Evolutionary conservation across 2,797 vertebrate species (phyloP), one percentile per base, ranked within the genome.

Genomic region (Botia kubotai): DNA sequence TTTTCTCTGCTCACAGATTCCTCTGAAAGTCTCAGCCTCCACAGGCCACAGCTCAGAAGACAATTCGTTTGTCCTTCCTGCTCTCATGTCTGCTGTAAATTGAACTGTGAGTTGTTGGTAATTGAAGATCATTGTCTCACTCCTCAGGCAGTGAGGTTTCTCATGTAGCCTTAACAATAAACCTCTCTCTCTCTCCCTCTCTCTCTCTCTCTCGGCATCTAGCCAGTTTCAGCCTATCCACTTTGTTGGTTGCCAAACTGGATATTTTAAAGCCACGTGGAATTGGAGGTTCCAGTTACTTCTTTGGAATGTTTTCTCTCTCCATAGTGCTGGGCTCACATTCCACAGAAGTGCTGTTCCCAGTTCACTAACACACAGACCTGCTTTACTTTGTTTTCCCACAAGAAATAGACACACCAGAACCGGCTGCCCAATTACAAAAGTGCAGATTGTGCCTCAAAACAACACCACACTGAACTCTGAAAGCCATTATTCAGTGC

Each of bases 61-160:
- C 76, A 66, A 79, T 68, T 72, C 81, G 50, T 50, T 70, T 19
- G 70, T 65, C 21, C 19, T 72, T 75, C 66, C 12, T 46, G 74
- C 79, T 86, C 89, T 85, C 85, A 84, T 83, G 43, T 89, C 84
- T 82, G 88, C 76, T 82, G 78, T 88, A 89, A 91, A 92, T 90
- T 88, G 90, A 85, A 88, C 89, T 33, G 33, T 86, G 87, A 88
- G 82, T 82, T 82, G 87, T 83, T 84, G 14, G 80, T 90, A 91
- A 92, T 87, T 91, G 87, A 88, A 91, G 88, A 90, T 87, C 87
- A 84, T 84, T 86, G 79, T 89, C 84, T 91, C 53, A 52, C 63
- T 83, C 81, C 83, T 65, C 26, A 29, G 81, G 77, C 81, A 87
- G 81, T 65, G 79, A 84, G 76, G 75, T 55, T 86, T 84, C 84